Base-by-base conservation (phyloP, 1,140 invertebrate genomes). In the Zaprionus tsacasi region DNA sequence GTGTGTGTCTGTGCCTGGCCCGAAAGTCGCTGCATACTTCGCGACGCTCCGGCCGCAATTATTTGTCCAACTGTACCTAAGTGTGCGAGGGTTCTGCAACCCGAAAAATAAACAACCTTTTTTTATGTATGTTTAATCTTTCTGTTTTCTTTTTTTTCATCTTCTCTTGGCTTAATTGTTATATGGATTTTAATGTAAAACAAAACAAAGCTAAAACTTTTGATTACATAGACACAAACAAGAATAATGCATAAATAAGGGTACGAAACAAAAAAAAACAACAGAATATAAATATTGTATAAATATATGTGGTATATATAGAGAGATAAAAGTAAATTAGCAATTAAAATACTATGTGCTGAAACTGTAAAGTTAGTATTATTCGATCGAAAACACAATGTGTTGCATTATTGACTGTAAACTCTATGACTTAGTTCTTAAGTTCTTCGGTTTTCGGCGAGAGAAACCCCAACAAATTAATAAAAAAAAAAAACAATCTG, bases 401-500 rank as follows among this genome's bases (percentile, higher is more conserved):
- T 73, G 72, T 76, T 64, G 56, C 64, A 54, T 65, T 70, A 30
- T 68, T 70, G 36, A 57, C 30, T 83, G 75, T 88, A 89, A 83
- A 83, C 68, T 35, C 81, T 88, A 88, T 88, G 85, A 88, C 85
- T 88, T 88, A 88, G 85, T 81, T 89, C 61, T 85, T 89, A 86
- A 71, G 71, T 86, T 68, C 45, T 50, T 50, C 15, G 45, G 17
- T 50, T 21, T 50, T 61, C 21, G 21, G 70, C 54, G 56, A 54
- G 36, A 38, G 13, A 50, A 60, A 15, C 12, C 36, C 35, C 21
- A 54, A 45, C 43, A 66, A 75, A 50, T 36, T 48, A 38, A 65
- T 40, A 50, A 25, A 36, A 38, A 7, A 50, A 40, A 40, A 64
- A 70, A 12, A 35, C 52, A 52, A 55, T 27, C 36, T 21, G 27